Evolutionary conservation across 1,140 invertebrate genomes (phyloP), one percentile per base, ranked within the genome.

Genomic region (Leptonema lineaticorne): DNA sequence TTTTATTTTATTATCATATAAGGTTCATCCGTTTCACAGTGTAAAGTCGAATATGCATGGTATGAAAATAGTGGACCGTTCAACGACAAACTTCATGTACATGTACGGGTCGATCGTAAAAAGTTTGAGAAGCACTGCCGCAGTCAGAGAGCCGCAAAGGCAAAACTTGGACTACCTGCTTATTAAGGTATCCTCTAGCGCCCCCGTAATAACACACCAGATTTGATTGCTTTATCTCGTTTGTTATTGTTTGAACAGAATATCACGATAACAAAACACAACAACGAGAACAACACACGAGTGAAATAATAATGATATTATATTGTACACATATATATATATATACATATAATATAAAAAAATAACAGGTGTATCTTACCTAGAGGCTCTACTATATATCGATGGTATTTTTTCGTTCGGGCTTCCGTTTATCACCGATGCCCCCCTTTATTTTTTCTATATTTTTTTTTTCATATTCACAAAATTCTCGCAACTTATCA

Each of bases 141-240:
- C 14, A n/a, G n/a, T n/a, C n/a, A n/a, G 11, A 41, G 37, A 4
- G 62, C 24, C 29, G 20, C 45, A 24, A 33, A 62, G 59, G 59
- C 59, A 62, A 22, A 37, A 11, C 26, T 30, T 26, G 63, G 22
- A 45, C 67, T 69, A 69, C 67, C 67, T 69, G 67, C 67, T 64
- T 69, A 69, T 69, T 69, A 69, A 58, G 67, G 53, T 57, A 63
- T 63, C 30, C 63, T 64, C 46, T 16, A 24, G 28, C 26, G 16
- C 26, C 16, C n/a, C 16, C 46, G 46, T 63, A 69, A 63, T 63
- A 63, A 63, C 37, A 64, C 50, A 63, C 62, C 59, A 41, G 46
- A 53, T 69, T 64, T 69, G 67, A 69, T 69, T 69, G 67, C 67
- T 69, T 69, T 64, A 69, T 69, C 67, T 69, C 67, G 60, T 64